Percentiles rank a stretch among this genome's conserved stretches.
Conservation (phyloP, 2,113 vertebrate genomes). For the Zeus faber region DNA sequence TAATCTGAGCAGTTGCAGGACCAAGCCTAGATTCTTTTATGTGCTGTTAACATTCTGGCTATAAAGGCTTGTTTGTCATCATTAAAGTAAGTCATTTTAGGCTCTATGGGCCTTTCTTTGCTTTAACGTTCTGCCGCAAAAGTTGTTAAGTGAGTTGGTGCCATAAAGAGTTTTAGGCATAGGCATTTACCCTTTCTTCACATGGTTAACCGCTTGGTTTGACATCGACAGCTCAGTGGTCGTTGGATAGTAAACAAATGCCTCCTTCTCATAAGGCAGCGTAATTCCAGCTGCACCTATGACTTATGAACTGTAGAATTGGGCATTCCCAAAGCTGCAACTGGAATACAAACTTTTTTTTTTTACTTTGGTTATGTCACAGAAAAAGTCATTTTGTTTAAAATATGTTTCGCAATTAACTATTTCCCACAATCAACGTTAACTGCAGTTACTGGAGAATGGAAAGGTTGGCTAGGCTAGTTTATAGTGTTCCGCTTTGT, state of each 20-base stretch:
- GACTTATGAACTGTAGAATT: constrained; percentile 45
- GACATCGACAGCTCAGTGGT: constrained; percentile 22
- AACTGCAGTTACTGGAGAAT: no score
- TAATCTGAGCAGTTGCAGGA: constrained; percentile 23
- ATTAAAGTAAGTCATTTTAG: constrained; percentile 10
- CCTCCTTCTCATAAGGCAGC: constrained; percentile 24
- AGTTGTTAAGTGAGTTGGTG: constrained; percentile 41
- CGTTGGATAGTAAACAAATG: constrained; percentile 47
- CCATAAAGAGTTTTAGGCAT: background rate
- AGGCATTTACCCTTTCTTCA: constrained; percentile 28
- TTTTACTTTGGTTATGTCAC: background rate
- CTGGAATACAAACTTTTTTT: constrained; percentile 34
- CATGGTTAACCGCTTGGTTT: constrained; percentile 38
- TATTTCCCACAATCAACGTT: no score
- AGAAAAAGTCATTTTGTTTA: background rate
- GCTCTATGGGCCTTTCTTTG: constrained; percentile 13
- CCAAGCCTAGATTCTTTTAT: constrained; percentile 16
- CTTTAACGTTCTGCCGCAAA: constrained; percentile 48
- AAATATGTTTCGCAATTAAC: no score
- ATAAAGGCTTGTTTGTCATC: constrained; percentile 36
- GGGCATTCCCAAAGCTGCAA: constrained; percentile 34
- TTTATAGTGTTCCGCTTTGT: no score
- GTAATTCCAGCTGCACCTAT: constrained; percentile 31
- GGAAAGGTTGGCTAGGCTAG: no score
- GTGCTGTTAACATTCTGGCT: constrained; percentile 19